Evolutionary conservation across 2,113 vertebrate genomes (phyloP).

Genomic region (Spermophilus dauricus): DNA sequence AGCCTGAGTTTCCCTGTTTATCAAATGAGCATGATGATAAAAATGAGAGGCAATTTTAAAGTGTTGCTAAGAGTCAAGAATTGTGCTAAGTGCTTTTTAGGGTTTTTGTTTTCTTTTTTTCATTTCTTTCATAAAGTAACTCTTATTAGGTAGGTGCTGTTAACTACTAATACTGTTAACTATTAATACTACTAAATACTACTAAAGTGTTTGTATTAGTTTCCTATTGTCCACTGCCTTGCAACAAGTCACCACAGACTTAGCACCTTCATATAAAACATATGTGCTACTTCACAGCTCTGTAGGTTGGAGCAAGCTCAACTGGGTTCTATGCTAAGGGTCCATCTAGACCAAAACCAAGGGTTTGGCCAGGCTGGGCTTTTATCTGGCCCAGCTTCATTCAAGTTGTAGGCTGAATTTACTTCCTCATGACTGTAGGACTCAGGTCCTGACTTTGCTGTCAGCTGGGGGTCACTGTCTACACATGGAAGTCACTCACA

Average conservation of each 20-base stretch:
- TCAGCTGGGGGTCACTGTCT: not conserved
- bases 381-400: not conserved
- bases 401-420: not conserved
- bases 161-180: not conserved
- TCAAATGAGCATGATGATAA: not conserved
- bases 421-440: not conserved
- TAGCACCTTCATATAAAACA: not conserved
- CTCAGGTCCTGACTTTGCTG: not conserved
- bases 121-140: constrained; percentile 17
- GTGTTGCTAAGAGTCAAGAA: not conserved
- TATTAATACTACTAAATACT: too few relatives aligned
- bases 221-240: not conserved
- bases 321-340: not conserved
- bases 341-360: not conserved
- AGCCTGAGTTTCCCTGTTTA: not conserved
- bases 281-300: not conserved
- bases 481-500: not conserved
- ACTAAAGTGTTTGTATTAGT: not conserved
- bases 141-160: not conserved
- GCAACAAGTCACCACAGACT: not conserved
- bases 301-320: not conserved
- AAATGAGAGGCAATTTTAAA: not conserved
- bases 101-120: not conserved
- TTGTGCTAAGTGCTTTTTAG: not conserved
- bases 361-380: not conserved